Conservation (phyloP, 2,113 vertebrate genomes). For the Neolamprologus cancellatus region DNA sequence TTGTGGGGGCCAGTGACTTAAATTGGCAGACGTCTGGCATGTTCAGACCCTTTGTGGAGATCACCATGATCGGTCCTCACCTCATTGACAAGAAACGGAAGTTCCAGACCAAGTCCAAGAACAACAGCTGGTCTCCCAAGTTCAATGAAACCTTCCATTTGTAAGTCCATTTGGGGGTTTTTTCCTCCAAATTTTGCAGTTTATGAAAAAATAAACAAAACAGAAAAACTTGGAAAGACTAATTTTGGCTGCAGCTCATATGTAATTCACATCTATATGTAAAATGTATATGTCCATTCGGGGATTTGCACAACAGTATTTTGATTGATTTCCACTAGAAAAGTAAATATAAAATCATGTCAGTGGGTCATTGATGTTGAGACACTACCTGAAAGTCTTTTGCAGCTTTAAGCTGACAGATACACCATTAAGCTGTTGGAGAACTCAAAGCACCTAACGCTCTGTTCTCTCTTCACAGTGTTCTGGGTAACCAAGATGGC, state of each 20-base stretch:
- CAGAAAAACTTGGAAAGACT: neutral
- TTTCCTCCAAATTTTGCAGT: neutral
- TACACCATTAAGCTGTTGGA: neutral
- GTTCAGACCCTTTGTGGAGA: constrained; percentile 95
- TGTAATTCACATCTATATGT: neutral
- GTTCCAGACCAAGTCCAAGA: constrained; percentile 97
- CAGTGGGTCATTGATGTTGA: neutral
- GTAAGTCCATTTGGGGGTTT: constrained; percentile 54
- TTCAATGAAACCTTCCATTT: constrained; percentile 97
- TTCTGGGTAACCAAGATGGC: constrained; percentile 87
- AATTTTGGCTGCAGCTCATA: neutral
- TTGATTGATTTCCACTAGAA: neutral
- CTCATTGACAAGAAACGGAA: constrained; percentile 95
- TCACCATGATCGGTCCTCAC: constrained; percentile 92
- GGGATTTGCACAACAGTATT: neutral
- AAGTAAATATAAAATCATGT: neutral
- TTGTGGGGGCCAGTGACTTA: constrained; percentile 89
- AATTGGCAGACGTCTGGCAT: constrained; percentile 97
- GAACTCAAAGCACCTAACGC: neutral
- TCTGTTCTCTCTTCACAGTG: constrained; percentile 58
- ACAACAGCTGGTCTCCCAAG: constrained; percentile 97
- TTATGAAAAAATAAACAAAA: neutral
- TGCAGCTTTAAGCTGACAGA: neutral
- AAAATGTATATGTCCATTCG: neutral
- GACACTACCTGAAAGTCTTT: neutral